phyloP scores from a whole-genome alignment of 2,888 invertebrate genomes.

The Lingula anatina region DNA sequence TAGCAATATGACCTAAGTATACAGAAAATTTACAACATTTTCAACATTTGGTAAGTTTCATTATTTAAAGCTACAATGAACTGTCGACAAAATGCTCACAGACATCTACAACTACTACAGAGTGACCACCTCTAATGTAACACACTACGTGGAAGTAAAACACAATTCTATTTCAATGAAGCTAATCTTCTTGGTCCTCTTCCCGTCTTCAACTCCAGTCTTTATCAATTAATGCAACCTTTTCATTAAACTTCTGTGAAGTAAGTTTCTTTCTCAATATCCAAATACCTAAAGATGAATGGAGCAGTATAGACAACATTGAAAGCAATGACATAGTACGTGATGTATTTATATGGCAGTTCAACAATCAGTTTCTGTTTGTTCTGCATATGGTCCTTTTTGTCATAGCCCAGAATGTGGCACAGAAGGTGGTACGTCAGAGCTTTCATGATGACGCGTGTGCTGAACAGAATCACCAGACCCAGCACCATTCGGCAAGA shows the following conservation, averaged over 20 bases:
- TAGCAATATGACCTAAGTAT: no score
- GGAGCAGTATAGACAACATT: constrained; percentile 74
- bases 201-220: no score
- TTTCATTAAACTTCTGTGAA: constrained; percentile 76
- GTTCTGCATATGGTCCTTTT: constrained; percentile 57
- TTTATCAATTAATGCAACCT: no score
- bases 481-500: constrained; percentile 66
- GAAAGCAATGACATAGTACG: constrained; percentile 74
- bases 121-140: no score
- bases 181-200: no score
- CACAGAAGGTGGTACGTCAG: constrained; percentile 67
- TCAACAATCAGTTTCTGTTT: constrained; percentile 63
- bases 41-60: no score
- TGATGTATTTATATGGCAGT: constrained; percentile 76
- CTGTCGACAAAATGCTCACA: no score
- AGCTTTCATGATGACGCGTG: constrained; percentile 63
- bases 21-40: no score
- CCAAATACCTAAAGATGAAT: constrained; percentile 68
- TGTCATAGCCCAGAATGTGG: constrained; percentile 66
- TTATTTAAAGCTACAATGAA: no score
- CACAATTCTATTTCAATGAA: no score
- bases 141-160: no score
- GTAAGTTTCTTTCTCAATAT: constrained; percentile 76
- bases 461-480: constrained; percentile 67
- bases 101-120: no score